Percentiles rank a stretch among this genome's conserved stretches.
These are phyloP conservation scores for Rhagonycha fulva DNA, from an alignment of 2,888 invertebrate genomes.

Conservation along the genomic window DNA sequence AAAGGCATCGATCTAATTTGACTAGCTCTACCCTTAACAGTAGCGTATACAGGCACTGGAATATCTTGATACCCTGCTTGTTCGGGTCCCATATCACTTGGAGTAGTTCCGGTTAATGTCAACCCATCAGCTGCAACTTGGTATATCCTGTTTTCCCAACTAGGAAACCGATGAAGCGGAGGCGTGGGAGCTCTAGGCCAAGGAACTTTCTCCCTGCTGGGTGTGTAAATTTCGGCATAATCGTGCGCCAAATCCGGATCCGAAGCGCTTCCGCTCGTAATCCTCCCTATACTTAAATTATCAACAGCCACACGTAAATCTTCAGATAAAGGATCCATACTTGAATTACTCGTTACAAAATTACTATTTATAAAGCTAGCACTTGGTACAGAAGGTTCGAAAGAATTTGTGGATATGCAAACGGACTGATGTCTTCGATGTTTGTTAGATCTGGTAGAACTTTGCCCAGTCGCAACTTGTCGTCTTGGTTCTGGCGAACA, in stretches of 20 bases:
- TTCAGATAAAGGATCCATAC: conserved; percentile 61
- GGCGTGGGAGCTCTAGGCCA: conserved; percentile 78
- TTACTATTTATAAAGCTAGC: conserved; percentile 44
- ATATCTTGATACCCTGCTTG: conserved; percentile 85
- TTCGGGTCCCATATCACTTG: conserved; percentile 53
- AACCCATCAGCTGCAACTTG: conserved; percentile 72
- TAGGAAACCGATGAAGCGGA: conserved; percentile 79
- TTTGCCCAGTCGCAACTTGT: conserved; percentile 32
- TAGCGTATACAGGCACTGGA: conserved; percentile 93
- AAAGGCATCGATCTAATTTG: conserved; percentile 96
- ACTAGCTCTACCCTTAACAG: conserved; percentile 94
- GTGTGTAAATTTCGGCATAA: conserved; percentile 93
- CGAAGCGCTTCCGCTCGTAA: conserved; percentile 64
- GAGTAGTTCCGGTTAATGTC: conserved; percentile 53
- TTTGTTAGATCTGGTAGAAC: conserved; percentile 44
- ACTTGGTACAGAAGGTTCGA: conserved; percentile 49
- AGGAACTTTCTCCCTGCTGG: conserved; percentile 69
- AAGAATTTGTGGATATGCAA: conserved; percentile 52
- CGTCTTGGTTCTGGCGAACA: conserved; percentile 52
- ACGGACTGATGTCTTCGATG: conserved; percentile 64
- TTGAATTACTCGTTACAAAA: conserved; percentile 55
- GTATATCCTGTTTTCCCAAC: conserved; percentile 95
- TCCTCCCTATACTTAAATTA: conserved; percentile 60
- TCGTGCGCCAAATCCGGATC: conserved; percentile 78
- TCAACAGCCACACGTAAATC: conserved; percentile 66